Percentiles rank a stretch among this genome's conserved stretches.
Conservation (phyloP, 2,797 vertebrate genomes). For the Falco novaeseelandiae region DNA sequence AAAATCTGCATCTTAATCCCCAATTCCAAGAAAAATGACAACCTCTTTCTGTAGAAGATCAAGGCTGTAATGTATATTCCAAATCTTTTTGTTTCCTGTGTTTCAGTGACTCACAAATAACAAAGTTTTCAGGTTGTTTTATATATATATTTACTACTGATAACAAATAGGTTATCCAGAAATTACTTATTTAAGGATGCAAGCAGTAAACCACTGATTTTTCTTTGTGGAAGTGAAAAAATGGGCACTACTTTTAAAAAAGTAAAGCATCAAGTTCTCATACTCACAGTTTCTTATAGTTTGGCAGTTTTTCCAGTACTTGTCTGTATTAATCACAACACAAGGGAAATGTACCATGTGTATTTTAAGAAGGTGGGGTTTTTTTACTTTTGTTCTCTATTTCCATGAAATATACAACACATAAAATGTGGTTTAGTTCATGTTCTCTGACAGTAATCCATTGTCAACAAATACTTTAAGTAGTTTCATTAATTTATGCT, state of each 20-base stretch:
- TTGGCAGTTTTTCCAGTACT: neutral
- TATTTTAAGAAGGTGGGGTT: neutral
- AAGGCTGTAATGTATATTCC: neutral
- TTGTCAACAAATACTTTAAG: neutral
- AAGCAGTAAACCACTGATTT: neutral
- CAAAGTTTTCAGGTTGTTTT: neutral
- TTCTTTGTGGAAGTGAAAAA: neutral
- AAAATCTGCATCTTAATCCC: constrained; percentile 32
- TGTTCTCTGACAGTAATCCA: neutral
- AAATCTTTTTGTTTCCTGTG: neutral
- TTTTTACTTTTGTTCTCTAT: neutral
- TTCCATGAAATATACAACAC: neutral
- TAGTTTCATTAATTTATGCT: neutral
- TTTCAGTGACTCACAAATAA: neutral
- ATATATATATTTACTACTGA: neutral
- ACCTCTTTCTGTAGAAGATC: constrained; percentile 27
- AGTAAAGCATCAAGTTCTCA: neutral
- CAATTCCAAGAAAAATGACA: constrained; percentile 56
- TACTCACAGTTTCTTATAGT: neutral
- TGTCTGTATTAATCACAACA: neutral
- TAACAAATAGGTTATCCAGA: neutral
- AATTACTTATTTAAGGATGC: neutral
- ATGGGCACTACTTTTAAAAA: neutral
- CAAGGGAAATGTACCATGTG: neutral
- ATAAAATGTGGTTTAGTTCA: neutral